These are phyloP conservation scores for Leiothrix lutea DNA, from an alignment of 2,113 vertebrate genomes.

Conservation along the genomic window DNA sequence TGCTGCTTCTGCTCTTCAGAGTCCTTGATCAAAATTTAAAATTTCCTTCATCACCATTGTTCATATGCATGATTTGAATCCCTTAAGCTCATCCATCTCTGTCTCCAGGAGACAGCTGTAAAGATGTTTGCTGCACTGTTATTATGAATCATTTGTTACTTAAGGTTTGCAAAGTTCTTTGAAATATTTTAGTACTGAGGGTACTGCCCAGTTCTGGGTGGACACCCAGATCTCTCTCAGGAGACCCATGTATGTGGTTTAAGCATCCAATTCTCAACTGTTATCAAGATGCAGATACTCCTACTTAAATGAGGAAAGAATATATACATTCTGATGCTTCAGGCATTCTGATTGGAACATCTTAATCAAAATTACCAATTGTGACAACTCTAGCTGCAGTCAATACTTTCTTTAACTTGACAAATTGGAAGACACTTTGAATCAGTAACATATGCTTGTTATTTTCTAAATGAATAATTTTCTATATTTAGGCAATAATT, in stretches of 20 bases:
- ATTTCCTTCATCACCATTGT: neutral
- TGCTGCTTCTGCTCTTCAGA: neutral
- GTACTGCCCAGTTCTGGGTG: neutral
- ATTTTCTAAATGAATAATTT: neutral
- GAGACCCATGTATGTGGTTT: fast-evolving
- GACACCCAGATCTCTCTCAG: neutral
- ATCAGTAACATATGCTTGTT: neutral
- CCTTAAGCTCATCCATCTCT: neutral
- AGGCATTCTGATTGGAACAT: neutral
- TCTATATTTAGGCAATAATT: constrained; percentile 21
- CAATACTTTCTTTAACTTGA: neutral
- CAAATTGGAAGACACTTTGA: neutral
- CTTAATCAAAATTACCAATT: neutral
- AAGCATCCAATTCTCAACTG: neutral
- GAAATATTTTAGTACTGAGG: neutral
- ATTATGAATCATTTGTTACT: neutral
- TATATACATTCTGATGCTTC: neutral
- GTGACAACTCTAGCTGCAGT: neutral
- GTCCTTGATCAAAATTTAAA: neutral
- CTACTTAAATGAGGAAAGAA: neutral
- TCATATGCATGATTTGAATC: neutral
- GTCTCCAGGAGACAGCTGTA: neutral
- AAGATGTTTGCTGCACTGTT: neutral
- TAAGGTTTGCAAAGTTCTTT: neutral
- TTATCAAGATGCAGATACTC: neutral